phyloP scores from a whole-genome alignment of 2,888 invertebrate genomes.

The Mythimna vitellina region DNA sequence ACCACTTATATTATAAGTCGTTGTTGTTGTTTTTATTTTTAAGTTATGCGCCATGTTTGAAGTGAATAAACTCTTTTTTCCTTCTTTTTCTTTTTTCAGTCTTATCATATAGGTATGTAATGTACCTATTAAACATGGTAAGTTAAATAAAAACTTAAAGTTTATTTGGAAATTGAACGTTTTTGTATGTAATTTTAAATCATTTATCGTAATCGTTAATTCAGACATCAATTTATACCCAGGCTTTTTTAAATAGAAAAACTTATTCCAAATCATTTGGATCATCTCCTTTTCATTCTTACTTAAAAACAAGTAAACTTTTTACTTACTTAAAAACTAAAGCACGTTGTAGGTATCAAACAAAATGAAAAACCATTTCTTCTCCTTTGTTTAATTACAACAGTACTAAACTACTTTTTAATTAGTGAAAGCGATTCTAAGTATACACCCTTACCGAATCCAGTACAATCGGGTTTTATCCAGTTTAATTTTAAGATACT shows the following conservation, averaged over 20 bases:
- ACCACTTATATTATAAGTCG: too few species aligned
- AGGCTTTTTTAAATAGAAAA: too few species aligned
- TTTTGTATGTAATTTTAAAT: too few species aligned
- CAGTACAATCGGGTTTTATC: conserved; percentile 38
- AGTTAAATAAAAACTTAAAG: too few species aligned
- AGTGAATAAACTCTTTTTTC: too few species aligned
- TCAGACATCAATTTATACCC: too few species aligned
- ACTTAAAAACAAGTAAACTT: background rate
- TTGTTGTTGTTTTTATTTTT: too few species aligned
- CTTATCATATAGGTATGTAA: background rate
- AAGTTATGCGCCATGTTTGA: too few species aligned
- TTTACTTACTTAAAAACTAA: background rate
- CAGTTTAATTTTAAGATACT: conserved; percentile 55
- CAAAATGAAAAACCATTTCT: conserved; percentile 25
- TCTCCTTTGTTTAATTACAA: conserved; percentile 26
- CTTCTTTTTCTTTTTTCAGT: too few species aligned
- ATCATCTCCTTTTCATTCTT: background rate
- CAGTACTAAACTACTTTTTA: conserved; percentile 30
- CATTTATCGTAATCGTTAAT: too few species aligned
- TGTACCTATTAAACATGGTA: background rate
- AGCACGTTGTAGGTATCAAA: conserved; percentile 1
- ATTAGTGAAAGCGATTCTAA: conserved; percentile 42
- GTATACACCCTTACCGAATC: conserved; percentile 30
- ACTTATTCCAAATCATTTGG: background rate
- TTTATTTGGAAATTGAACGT: too few species aligned